A percentile compares a stretch with the other conserved stretches of the same genome.
phyloP scores from a whole-genome alignment of 92 coral and sea anemone genomes.

The Epizoanthus rinbou region DNA sequence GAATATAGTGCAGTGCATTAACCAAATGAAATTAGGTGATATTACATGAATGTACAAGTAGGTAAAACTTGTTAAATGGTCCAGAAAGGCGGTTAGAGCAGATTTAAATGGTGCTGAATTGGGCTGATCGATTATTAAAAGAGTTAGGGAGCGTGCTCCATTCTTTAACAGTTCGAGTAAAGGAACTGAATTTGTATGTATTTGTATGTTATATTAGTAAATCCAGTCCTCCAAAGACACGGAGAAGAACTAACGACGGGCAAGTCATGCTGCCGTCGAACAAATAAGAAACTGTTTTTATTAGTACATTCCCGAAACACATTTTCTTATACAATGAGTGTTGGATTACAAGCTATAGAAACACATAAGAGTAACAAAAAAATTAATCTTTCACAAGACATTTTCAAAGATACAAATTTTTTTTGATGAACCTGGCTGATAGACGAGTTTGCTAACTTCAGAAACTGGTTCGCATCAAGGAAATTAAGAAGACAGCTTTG shows the following conservation, averaged over 20 bases:
- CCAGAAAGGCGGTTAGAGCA: too few species aligned
- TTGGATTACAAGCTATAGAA: conserved; percentile 5
- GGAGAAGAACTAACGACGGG: not conserved
- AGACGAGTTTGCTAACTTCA: not conserved
- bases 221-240: not conserved
- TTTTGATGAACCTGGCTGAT: too few species aligned
- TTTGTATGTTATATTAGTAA: not conserved
- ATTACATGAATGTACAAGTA: too few species aligned
- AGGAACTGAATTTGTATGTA: too few species aligned
- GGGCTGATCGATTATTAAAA: too few species aligned
- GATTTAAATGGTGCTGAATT: too few species aligned
- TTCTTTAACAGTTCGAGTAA: too few species aligned
- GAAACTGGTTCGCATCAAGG: conserved; percentile 1
- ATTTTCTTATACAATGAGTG: conserved; percentile 2
- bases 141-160: too few species aligned
- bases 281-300: not conserved
- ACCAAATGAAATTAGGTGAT: too few species aligned
- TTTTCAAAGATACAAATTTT: conserved; percentile 13
- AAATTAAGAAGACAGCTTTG: conserved; percentile 19
- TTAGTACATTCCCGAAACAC: not conserved
- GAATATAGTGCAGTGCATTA: too few species aligned
- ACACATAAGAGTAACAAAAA: not conserved
- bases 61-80: too few species aligned
- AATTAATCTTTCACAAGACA: conserved; percentile 14
- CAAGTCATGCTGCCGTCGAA: not conserved